Evolutionary conservation across 2,113 vertebrate genomes (phyloP).

Genomic region (Eira barbara): DNA sequence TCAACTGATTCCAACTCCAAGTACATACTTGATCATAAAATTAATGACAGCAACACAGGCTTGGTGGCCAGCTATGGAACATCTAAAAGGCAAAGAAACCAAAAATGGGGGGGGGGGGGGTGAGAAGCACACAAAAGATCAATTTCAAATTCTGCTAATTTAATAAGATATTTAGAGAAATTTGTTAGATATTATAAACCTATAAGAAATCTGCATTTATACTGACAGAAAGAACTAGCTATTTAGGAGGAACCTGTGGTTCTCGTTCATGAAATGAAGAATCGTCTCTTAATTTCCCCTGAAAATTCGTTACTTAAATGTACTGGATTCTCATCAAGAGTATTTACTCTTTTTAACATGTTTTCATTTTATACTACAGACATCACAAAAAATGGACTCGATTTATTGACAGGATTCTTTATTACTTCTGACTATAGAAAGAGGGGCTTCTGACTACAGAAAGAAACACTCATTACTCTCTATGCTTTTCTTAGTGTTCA

Average conservation of each 20-base stretch:
- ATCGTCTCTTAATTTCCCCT: not conserved
- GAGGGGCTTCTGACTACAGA: not conserved
- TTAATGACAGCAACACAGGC: not conserved
- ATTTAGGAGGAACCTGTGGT: not conserved
- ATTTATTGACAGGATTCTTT: not conserved
- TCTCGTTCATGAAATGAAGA: not conserved
- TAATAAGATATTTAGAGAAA: not conserved
- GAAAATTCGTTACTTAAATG: not conserved
- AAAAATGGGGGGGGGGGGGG: not conserved
- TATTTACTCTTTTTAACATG: not conserved
- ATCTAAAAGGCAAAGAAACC: not conserved
- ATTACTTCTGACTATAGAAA: not conserved
- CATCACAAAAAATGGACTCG: not conserved
- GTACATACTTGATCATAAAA: not conserved
- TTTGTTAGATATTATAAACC: not conserved
- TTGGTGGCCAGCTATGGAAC: not conserved
- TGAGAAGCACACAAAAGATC: not conserved
- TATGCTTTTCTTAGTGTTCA: not conserved
- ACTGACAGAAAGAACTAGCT: not conserved
- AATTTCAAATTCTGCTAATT: not conserved
- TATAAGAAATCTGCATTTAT: not conserved
- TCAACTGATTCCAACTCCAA: not conserved
- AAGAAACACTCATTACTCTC: not conserved
- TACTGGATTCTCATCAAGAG: not conserved
- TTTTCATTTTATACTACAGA: not conserved